These are phyloP conservation scores for Phaethon lepturus DNA, from an alignment of 2,113 vertebrate species.

Conservation along the genomic window DNA sequence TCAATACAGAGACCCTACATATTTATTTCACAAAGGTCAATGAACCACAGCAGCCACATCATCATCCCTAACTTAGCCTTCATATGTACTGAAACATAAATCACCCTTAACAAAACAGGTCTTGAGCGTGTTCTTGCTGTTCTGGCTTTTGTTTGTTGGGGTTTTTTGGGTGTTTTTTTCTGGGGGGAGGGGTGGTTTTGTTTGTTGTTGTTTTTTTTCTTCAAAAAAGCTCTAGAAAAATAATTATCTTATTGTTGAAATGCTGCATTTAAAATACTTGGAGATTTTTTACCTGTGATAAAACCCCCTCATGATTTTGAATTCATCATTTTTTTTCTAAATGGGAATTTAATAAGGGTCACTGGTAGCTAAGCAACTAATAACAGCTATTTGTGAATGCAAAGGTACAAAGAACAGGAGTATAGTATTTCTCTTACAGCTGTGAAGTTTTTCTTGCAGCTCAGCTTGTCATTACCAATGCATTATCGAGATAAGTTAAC, in stretches of 20 bases:
- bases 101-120: neutral
- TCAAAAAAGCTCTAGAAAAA: neutral
- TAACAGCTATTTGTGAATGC: conserved; percentile 11
- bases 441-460: neutral
- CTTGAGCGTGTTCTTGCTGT: neutral
- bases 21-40: neutral
- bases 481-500: neutral
- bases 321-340: neutral
- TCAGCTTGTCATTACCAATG: neutral
- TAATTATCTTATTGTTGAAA: neutral
- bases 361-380: conserved; percentile 70
- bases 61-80: neutral
- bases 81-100: neutral
- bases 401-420: conserved; percentile 12
- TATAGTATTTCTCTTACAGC: neutral
- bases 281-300: neutral
- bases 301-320: neutral
- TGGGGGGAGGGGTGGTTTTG: neutral
- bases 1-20: neutral
- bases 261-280: neutral
- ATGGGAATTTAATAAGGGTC: conserved; percentile 47
- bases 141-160: neutral
- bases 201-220: neutral
- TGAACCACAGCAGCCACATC: neutral
- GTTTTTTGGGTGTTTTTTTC: too few relatives aligned